These are phyloP conservation scores for Drosophila repletoides DNA, from an alignment of 1,140 invertebrate genomes.

Conservation along the genomic window DNA sequence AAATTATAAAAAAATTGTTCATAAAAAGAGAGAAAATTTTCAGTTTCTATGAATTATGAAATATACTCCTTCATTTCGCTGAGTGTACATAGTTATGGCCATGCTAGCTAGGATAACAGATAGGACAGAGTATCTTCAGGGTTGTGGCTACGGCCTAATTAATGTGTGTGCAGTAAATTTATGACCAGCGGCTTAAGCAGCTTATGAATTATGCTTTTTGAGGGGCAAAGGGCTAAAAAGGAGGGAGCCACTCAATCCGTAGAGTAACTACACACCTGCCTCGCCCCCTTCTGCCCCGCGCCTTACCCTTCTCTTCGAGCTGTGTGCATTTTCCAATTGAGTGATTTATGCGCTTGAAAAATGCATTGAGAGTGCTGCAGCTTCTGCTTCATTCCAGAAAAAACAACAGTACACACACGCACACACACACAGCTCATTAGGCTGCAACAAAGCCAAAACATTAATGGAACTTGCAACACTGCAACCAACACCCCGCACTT, in stretches of 20 bases:
- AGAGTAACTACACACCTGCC: no score
- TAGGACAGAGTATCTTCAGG: constrained; percentile 37
- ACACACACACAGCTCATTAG: constrained; percentile 35
- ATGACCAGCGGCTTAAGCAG: constrained; percentile 71
- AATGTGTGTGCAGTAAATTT: constrained; percentile 70
- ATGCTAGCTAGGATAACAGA: background rate
- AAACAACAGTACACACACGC: constrained; percentile 17
- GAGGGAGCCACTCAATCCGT: no score
- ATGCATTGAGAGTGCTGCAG: constrained; percentile 42
- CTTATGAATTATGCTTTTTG: constrained; percentile 71
- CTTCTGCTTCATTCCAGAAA: constrained; percentile 17
- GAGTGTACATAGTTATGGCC: background rate
- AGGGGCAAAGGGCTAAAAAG: background rate
- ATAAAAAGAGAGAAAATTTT: background rate
- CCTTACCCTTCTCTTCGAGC: no score
- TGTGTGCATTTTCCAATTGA: constrained; percentile 76
- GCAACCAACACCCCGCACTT: no score
- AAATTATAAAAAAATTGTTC: no score
- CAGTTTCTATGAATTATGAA: no score
- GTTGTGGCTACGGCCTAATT: constrained; percentile 55
- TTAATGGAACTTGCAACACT: background rate
- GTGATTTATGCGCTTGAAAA: constrained; percentile 77
- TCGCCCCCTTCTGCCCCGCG: no score
- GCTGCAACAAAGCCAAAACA: constrained; percentile 18
- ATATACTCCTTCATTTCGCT: no score